These are phyloP conservation scores for Tauraco hartlaubi DNA, from an alignment of 2,797 vertebrate genomes.

Conservation along the genomic window DNA sequence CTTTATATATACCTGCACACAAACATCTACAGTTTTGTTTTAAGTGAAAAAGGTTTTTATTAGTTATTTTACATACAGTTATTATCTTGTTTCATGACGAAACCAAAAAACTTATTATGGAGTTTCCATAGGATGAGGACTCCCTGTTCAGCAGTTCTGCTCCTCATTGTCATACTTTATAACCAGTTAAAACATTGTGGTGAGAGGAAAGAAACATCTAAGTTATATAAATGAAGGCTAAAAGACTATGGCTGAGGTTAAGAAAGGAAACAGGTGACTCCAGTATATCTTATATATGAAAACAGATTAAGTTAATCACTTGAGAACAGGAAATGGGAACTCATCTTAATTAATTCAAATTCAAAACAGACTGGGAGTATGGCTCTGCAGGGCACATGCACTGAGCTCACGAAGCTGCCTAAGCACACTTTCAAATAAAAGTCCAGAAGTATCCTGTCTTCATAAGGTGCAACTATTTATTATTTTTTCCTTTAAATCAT, in stretches of 20 bases:
- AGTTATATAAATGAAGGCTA: background rate
- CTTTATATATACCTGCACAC: background rate
- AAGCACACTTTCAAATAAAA: background rate
- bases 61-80: background rate
- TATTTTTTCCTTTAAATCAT: background rate
- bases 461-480: background rate
- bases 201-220: background rate
- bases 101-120: background rate
- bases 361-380: background rate
- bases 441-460: background rate
- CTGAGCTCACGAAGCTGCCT: background rate
- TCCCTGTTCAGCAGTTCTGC: background rate
- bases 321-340: conserved; percentile 20
- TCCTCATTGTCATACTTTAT: background rate
- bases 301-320: background rate
- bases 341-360: conserved; percentile 31
- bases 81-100: background rate
- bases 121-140: background rate
- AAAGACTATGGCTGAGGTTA: background rate
- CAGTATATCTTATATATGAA: background rate
- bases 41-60: background rate
- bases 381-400: background rate
- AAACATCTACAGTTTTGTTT: background rate
- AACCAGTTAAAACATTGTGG: background rate
- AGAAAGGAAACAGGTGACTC: conserved; percentile 1